These are phyloP conservation scores for Neelides sp. DNA, from an alignment of 1,140 invertebrate genomes.

Conservation along the genomic window DNA sequence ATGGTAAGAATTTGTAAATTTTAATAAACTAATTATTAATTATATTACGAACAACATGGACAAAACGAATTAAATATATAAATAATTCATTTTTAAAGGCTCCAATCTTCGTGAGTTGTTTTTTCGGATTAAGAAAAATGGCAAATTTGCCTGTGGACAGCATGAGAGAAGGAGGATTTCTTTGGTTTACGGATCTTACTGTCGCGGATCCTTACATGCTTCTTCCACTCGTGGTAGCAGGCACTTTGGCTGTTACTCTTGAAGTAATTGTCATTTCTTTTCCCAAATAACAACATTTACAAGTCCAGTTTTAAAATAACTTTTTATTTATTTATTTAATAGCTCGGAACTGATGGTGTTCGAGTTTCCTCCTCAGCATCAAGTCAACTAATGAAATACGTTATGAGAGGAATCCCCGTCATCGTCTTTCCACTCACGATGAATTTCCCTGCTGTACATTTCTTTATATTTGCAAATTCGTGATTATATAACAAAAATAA, in stretches of 20 bases:
- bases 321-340: conserved; percentile 23
- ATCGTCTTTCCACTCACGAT: conserved; percentile 72
- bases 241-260: conserved; percentile 65
- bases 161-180: conserved; percentile 72
- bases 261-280: conserved; percentile 43
- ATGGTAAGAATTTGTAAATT: conserved; percentile 46
- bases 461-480: conserved; percentile 3
- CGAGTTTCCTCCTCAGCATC: conserved; percentile 46
- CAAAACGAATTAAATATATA: conserved; percentile 1
- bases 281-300: conserved; percentile 1
- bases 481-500: conserved; percentile 9
- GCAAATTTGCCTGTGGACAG: conserved; percentile 74
- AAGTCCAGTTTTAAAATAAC: neutral
- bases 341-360: conserved; percentile 64
- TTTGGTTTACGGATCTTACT: conserved; percentile 88
- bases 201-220: conserved; percentile 76
- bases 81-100: conserved; percentile 42
- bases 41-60: neutral
- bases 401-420: conserved; percentile 60
- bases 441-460: conserved; percentile 71
- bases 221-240: conserved; percentile 69
- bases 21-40: neutral
- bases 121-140: conserved; percentile 70
- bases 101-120: conserved; percentile 83
- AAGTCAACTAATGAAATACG: conserved; percentile 54